Base-by-base conservation (phyloP, 1,140 invertebrate species). In the Megalonaias nervosa region DNA sequence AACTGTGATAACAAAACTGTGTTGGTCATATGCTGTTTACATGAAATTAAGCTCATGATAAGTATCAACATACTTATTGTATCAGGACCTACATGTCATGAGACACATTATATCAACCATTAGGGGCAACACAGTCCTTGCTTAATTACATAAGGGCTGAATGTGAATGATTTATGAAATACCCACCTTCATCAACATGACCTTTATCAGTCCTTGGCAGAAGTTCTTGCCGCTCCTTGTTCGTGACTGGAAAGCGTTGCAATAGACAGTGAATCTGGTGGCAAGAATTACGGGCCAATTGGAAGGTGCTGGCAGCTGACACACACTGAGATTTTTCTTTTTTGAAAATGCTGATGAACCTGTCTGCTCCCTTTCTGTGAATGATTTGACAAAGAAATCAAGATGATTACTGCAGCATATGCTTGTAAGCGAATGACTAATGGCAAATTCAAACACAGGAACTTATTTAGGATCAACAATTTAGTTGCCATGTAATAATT, bases 311-410 rank as follows among this genome's bases (percentile, higher is more conserved):
- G 83, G 92, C 93, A 85, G 94, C 93, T 11, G 94, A 93, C 71
- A 94, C 94, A 2, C 93, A 94, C 94, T 94, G 2, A 2, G 58
- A 21, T 56, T 93, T 93, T 82, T 94, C 92, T 77, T 94, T 92
- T 89, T 96, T 96, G 78, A 94, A 95, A 19, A 96, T 94, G 38
- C 94, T 95, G 69, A 96, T 79, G 82, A 92, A 95, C 0, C 95
- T 91, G 82, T 93, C 94, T 0, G 93, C 92, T 62, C 94, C 94
- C 91, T 94, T 94, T 21, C 94, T 95, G 79, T 21, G 73, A 71
- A 59, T 38, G 69, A 48, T 48, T 48, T 59, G 69, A 77, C 83
- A 84, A 86, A 87, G 66, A 71, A 55, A 55, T 48, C 66, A 56
- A 57, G 64, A 73, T 60, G 57, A 26, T 74, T 69, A 55, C n/a